Evolutionary conservation across 2,797 vertebrate species (phyloP), one percentile per base, ranked within the genome.

Genomic region (Selene dorsalis): DNA sequence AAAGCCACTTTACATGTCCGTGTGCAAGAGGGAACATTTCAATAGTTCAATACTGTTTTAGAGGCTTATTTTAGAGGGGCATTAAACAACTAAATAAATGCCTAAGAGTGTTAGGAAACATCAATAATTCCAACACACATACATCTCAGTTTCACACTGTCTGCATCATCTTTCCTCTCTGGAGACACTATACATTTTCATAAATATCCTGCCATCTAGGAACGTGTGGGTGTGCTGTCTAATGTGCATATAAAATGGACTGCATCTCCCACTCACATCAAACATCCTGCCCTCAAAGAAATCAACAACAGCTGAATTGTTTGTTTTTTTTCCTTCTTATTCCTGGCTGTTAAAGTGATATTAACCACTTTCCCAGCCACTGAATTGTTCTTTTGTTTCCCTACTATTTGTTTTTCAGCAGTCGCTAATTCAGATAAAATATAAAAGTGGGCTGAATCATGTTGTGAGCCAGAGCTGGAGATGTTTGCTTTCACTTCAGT

Each of bases 401-500:
- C 58, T 35, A 84, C 80, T 87, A 80, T 90, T 91, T 88, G 79
- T 60, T 82, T 85, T 90, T 83, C 66, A 35, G 48, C 1, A 12
- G 57, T 76, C 50, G 52, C 77, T 84, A 53, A 82, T 69, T 87
- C 69, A 56, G 68, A 80, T 86, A 73, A 69, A 83, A 72, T 77
- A 69, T 77, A 28, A 85, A 64, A 78, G 75, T 74, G 70, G 47
- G 50, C 38, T 64, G 71, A 80, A 78, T 56, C 57, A 12, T 32
- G 10, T 62, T 86, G 60, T 13, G 53, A 48, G 66, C 30, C 63
- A 39, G 73, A 67, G 63, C 48, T 2, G 43, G 45, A 79, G 71
- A 77, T 82, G 85, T 89, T 91, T 92, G 77, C 88, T 87, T 81
- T 86, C 62, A 73, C 74, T 85, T 83, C 52, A 66, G 67, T 66